These are phyloP conservation scores for Tineola bisselliella DNA, from an alignment of 2,888 invertebrate genomes.

Conservation along the genomic window DNA sequence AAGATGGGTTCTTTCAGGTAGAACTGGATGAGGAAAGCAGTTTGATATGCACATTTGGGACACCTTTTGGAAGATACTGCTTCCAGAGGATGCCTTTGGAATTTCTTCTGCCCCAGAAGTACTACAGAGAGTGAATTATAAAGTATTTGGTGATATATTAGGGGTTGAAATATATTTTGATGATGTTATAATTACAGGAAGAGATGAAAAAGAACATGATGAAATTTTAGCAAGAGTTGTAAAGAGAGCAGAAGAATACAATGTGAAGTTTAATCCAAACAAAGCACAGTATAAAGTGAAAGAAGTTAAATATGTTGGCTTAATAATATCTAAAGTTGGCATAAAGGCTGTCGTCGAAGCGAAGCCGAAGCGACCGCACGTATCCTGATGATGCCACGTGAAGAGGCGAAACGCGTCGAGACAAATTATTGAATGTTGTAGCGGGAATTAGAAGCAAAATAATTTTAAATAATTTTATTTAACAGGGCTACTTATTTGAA, in stretches of 20 bases:
- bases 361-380: no score
- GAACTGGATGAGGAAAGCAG: conserved; percentile 15
- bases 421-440: no score
- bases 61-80: conserved; percentile 14
- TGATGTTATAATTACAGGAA: conserved; percentile 21
- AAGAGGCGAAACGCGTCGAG: no score
- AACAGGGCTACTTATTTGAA: no score
- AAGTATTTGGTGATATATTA: conserved; percentile 17
- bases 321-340: not conserved
- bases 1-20: conserved; percentile 19
- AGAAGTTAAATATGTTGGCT: conserved; percentile 24
- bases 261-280: conserved; percentile 26
- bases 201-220: conserved; percentile 20
- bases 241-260: conserved; percentile 20
- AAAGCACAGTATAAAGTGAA: conserved; percentile 23
- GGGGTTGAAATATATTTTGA: conserved; percentile 29
- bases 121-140: conserved; percentile 16
- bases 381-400: no score
- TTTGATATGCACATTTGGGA: conserved; percentile 13
- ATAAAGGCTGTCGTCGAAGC: not conserved
- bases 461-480: no score
- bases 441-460: no score
- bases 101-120: conserved; percentile 21
- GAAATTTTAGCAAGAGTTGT: conserved; percentile 21
- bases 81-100: conserved; percentile 20